Base-by-base conservation (phyloP, 2,888 invertebrate genomes). In the Troides aeacus region DNA sequence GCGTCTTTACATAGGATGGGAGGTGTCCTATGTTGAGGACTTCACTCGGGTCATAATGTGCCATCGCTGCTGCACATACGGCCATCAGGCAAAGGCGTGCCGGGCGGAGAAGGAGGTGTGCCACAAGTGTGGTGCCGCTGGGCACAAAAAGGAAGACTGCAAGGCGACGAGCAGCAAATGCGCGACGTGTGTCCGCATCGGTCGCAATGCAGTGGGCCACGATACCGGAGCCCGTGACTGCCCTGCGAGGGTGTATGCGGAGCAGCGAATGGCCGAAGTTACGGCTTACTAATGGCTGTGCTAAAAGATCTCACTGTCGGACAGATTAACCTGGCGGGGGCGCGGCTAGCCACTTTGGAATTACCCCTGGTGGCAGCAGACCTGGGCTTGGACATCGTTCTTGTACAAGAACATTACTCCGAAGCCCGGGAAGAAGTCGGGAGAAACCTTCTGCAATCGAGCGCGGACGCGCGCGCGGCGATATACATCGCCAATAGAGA, bases 61-160 rank as follows among this genome's bases (percentile, higher is more conserved):
- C 67, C 58, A 7, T 0, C 78, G 73, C 8, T 83, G 83, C 62
- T 83, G 83, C 24, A 73, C 73, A 1, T 81, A 80, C 36, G 82
- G 81, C 0, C 79, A 83, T 73, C 79, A 79, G 0, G 80, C 77
- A 2, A 76, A 77, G 3, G 74, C 72, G 42, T 81, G 79, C 58
- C 17, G 60, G 3, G 30, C 60, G 0, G 50, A 42, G 18, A 50
- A 66, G 3, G 36, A n/a, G 1, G 46, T 53, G 10, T 70, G 63
- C 17, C 56, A 64, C 0, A 46, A 60, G 12, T 67, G 66, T 23
- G 66, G 63, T 0, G 57, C 63, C 2, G 24, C 1, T 8, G 65
- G 64, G 2, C 71, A 71, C 23, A 39, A 24, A 6, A 23, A 12
- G 2, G 24, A 30, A 2, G 58, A 36, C 6, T 65, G 70, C 15